A percentile compares a stretch with the other conserved stretches of the same genome.
phyloP scores from a whole-genome alignment of 2,888 invertebrate species.

The Melanophora roralis region DNA sequence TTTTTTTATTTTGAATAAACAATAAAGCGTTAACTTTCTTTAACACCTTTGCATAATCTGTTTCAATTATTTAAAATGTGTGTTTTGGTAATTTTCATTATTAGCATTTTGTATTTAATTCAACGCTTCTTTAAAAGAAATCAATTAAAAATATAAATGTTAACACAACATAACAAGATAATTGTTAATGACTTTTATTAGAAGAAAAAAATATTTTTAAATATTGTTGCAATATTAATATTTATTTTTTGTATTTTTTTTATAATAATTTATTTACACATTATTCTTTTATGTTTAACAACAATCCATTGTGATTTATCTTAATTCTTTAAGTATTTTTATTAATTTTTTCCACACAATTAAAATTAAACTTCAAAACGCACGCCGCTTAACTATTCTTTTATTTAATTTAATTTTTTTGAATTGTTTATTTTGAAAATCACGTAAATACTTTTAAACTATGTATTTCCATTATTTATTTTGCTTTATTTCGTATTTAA shows the following conservation, averaged over 20 bases:
- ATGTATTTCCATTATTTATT: conserved; percentile 9
- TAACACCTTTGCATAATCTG: neutral
- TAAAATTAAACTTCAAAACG: conserved; percentile 6
- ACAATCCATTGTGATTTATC: neutral
- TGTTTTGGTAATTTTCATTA: neutral
- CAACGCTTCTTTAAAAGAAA: neutral
- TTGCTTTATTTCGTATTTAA: conserved; percentile 14
- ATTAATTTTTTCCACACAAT: neutral
- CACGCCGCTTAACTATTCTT: conserved; percentile 40
- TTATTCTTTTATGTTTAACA: neutral
- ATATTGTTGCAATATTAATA: neutral
- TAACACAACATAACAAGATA: neutral
- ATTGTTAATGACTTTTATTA: neutral
- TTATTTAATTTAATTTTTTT: neutral
- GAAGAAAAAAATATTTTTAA: neutral
- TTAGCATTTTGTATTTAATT: neutral
- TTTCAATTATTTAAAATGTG: neutral
- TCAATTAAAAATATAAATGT: neutral
- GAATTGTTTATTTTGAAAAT: conserved; percentile 22
- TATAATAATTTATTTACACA: neutral
- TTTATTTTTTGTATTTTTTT: neutral
- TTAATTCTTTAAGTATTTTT: neutral
- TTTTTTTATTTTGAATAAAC: neutral
- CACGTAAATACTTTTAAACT: conserved; percentile 43
- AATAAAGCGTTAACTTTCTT: conserved; percentile 24